Percentiles rank a stretch among this genome's conserved stretches.
phyloP scores from a whole-genome alignment of 1,140 invertebrate genomes.

The Oryzaephilus surinamensis region DNA sequence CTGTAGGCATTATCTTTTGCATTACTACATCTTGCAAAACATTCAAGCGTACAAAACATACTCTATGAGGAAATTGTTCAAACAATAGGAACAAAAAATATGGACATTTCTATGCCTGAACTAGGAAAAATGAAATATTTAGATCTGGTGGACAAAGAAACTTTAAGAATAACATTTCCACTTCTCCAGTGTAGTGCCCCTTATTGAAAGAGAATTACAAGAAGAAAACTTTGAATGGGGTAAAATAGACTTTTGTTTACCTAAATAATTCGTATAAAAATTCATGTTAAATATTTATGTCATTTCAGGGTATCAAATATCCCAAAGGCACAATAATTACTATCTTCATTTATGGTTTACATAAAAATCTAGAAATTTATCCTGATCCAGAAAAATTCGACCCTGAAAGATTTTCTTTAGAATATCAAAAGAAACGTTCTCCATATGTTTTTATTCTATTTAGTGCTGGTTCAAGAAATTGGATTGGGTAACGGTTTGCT shows the following conservation, averaged over 20 bases:
- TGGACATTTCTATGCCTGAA: constrained; percentile 39
- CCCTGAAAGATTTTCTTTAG: constrained; percentile 55
- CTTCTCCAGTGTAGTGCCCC: no score
- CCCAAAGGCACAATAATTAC: constrained; percentile 27
- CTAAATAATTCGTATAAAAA: not conserved
- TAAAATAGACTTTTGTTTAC: no score
- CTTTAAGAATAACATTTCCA: constrained; percentile 52
- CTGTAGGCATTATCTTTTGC: constrained; percentile 52
- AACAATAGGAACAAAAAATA: constrained; percentile 38
- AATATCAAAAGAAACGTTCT: constrained; percentile 38
- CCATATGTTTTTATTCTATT: constrained; percentile 50
- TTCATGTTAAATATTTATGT: no score
- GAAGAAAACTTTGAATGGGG: no score
- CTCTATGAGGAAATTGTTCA: constrained; percentile 49
- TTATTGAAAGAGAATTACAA: constrained; percentile 46
- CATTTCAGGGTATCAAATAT: not conserved
- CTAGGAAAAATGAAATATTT: constrained; percentile 54
- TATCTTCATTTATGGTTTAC: constrained; percentile 38
- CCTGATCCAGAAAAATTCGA: constrained; percentile 53
- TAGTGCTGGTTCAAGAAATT: constrained; percentile 51
- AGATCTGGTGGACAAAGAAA: constrained; percentile 54
- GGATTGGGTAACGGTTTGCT: constrained; percentile 45
- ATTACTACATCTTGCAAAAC: constrained; percentile 48
- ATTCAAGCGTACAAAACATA: constrained; percentile 51
- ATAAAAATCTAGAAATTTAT: constrained; percentile 49